Evolutionary conservation across 2,797 vertebrate genomes (phyloP).

Genomic region (Coluber constrictor): DNA sequence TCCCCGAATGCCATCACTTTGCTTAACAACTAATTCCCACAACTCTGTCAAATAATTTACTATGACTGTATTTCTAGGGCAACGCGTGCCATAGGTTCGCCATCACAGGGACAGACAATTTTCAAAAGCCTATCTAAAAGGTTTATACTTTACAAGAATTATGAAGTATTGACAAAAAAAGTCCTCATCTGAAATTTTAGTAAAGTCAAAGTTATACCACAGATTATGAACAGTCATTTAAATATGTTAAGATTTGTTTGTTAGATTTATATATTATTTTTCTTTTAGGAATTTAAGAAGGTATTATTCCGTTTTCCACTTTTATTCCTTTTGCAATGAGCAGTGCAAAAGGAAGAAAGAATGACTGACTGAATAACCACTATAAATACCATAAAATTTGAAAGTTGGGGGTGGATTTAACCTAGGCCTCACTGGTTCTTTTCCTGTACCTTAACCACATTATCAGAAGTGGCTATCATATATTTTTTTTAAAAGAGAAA

Average conservation of each 20-base stretch:
- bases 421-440: not conserved
- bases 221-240: not conserved
- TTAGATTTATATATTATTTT: not conserved
- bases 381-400: not conserved
- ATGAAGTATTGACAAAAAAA: not conserved
- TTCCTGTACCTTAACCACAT: not conserved
- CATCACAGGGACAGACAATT: not conserved
- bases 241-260: not conserved
- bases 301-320: not conserved
- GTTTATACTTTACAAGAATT: not conserved
- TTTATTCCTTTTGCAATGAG: not conserved
- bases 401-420: not conserved
- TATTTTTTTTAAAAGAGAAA: not conserved
- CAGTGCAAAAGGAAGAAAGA: not conserved
- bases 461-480: not conserved
- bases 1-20: too few species aligned
- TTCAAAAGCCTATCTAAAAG: not conserved
- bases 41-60: too few species aligned
- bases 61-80: too few species aligned
- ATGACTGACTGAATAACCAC: not conserved
- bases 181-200: not conserved
- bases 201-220: not conserved
- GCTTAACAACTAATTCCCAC: too few species aligned
- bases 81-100: too few species aligned
- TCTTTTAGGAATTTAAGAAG: not conserved